A percentile compares a stretch with the other conserved stretches of the same genome.
Conservation (phyloP, 2,888 invertebrate species). For the Halictus ligatus region DNA sequence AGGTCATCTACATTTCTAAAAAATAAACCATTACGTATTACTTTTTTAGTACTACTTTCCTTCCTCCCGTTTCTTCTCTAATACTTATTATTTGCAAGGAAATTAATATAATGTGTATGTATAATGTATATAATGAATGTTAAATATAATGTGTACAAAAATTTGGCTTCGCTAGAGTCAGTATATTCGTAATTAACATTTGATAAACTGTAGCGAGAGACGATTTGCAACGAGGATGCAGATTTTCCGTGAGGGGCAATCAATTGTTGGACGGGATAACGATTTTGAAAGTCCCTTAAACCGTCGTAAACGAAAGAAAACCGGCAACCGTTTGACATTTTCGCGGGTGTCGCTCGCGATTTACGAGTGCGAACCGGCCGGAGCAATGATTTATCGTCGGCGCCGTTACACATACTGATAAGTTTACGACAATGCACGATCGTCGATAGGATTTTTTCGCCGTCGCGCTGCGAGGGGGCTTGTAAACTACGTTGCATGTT, state of each 20-base stretch:
- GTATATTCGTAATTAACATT: too few relatives aligned
- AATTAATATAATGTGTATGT: too few relatives aligned
- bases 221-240: too few relatives aligned
- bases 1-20: too few relatives aligned
- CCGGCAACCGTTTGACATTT: slow-evolving; percentile 32
- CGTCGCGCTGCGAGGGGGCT: background rate
- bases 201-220: too few relatives aligned
- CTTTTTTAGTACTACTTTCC: too few relatives aligned
- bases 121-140: too few relatives aligned
- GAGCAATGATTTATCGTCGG: slow-evolving; percentile 42
- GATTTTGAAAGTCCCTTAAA: background rate
- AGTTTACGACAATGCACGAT: slow-evolving; percentile 38
- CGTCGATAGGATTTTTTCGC: slow-evolving; percentile 36
- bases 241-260: background rate
- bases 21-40: too few relatives aligned
- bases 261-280: background rate
- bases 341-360: slow-evolving; percentile 32
- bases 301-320: background rate
- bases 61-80: too few relatives aligned
- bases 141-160: too few relatives aligned
- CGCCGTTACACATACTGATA: slow-evolving; percentile 37
- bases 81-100: too few relatives aligned
- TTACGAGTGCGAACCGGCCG: slow-evolving; percentile 38
- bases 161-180: too few relatives aligned
- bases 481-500: slow-evolving; percentile 10